Conservation (phyloP, 2,888 invertebrate species). For the Drosophila atroscutellata region DNA sequence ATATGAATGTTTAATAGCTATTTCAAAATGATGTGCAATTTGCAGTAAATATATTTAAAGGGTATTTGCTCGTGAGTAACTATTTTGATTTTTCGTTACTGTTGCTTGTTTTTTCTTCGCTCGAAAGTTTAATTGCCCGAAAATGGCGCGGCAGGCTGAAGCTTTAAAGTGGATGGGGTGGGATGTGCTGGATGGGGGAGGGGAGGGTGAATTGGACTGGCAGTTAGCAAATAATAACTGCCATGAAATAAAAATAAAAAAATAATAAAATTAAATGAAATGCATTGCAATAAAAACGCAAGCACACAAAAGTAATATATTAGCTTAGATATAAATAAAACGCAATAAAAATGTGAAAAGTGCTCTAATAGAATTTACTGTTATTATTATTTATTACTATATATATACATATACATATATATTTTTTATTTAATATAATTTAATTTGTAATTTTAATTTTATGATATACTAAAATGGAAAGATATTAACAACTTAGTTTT, state of each 20-base stretch:
- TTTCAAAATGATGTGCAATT: neutral
- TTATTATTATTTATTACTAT: neutral
- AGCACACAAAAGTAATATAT: neutral
- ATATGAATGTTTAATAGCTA: neutral
- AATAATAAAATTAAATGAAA: neutral
- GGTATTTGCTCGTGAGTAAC: neutral
- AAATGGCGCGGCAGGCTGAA: conserved; percentile 24
- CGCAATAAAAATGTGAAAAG: neutral
- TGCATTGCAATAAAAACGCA: neutral
- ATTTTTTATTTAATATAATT: neutral
- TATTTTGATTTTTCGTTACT: neutral
- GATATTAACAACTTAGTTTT: neutral
- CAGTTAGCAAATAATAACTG: neutral
- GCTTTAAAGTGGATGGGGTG: neutral
- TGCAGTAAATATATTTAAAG: neutral
- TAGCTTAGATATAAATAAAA: neutral
- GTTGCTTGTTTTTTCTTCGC: conserved; percentile 26
- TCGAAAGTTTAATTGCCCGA: conserved; percentile 63
- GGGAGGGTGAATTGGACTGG: neutral
- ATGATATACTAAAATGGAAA: neutral
- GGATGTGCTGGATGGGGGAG: neutral
- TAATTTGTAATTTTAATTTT: neutral
- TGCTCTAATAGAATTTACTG: neutral
- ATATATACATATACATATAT: too few relatives aligned
- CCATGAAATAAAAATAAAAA: neutral